Percentiles rank a stretch among this genome's conserved stretches.
phyloP scores from a whole-genome alignment of 2,113 vertebrate genomes.

The Paramisgurnus dabryanus region DNA sequence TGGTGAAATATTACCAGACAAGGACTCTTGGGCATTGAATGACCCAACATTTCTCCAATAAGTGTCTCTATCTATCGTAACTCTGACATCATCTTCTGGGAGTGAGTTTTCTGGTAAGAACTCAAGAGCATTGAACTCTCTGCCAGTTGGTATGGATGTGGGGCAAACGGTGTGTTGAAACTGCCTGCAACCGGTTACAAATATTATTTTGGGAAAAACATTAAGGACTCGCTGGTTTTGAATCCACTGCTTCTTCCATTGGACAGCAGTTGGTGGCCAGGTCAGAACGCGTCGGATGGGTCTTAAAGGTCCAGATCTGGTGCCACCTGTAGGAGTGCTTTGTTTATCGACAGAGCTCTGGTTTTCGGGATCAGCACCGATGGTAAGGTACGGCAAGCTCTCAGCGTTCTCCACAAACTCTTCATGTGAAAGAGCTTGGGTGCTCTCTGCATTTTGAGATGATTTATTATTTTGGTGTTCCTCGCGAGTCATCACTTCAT shows the following conservation, averaged over 20 bases:
- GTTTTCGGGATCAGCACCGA: slow-evolving; percentile 57
- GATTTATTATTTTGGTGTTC: not conserved
- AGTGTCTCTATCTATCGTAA: not conserved
- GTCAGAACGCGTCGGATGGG: slow-evolving; percentile 65
- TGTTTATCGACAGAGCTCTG: slow-evolving; percentile 19
- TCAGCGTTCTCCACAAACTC: slow-evolving; percentile 46
- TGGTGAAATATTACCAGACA: not conserved
- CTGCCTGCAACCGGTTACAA: slow-evolving; percentile 29
- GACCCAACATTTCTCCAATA: not conserved
- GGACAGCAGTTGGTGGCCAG: slow-evolving; percentile 67
- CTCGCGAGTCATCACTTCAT: not conserved
- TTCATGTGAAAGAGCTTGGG: not conserved
- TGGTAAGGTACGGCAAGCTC: slow-evolving; percentile 67
- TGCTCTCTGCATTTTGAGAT: not conserved
- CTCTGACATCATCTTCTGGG: slow-evolving; percentile 2
- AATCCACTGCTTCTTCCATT: slow-evolving; percentile 64
- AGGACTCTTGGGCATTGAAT: not conserved
- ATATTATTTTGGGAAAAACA: slow-evolving; percentile 38
- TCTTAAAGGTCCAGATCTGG: not conserved
- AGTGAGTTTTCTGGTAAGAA: slow-evolving; percentile 4
- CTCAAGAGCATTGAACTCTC: slow-evolving; percentile 8
- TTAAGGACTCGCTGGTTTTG: slow-evolving; percentile 39
- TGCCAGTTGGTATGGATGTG: slow-evolving; percentile 1
- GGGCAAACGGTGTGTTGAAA: slow-evolving; percentile 3
- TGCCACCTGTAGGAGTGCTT: not conserved